Percentiles rank a stretch among this genome's conserved stretches.
Conservation (phyloP, 2,797 vertebrate species). For the Cephalopachus bancanus region DNA sequence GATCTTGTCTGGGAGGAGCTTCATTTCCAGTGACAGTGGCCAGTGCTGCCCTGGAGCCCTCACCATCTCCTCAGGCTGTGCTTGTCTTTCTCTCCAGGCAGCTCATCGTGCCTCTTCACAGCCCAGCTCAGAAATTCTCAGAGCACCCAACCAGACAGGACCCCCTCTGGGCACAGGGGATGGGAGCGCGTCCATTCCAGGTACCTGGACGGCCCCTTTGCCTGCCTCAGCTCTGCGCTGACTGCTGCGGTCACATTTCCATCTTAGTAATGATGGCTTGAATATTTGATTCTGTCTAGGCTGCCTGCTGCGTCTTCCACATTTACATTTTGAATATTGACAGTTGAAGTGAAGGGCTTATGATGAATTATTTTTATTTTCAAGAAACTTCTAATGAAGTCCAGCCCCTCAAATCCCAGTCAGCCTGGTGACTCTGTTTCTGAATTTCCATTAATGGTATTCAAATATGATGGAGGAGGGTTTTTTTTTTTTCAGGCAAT, state of each 20-base stretch:
- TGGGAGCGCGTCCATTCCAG: no score
- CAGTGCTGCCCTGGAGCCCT: accelerated
- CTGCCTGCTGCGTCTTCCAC: background rate
- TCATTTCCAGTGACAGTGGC: background rate
- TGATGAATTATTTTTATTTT: accelerated
- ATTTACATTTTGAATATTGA: background rate
- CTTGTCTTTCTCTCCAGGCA: background rate
- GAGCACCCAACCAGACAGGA: background rate
- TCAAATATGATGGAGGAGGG: accelerated
- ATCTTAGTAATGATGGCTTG: background rate
- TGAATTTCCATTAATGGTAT: background rate
- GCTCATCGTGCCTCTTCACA: no score
- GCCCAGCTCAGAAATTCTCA: accelerated
- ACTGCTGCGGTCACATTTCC: accelerated
- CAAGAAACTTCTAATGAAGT: background rate
- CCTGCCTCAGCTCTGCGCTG: accelerated
- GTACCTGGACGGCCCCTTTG: no score
- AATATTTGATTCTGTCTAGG: accelerated
- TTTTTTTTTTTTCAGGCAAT: background rate
- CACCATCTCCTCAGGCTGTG: accelerated
- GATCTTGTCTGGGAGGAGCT: no score
- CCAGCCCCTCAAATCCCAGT: accelerated
- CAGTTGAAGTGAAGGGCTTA: accelerated
- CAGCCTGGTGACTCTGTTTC: background rate
- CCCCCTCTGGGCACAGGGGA: no score